Evolutionary conservation across 2,888 invertebrate species (phyloP), one percentile per base, ranked within the genome.

Genomic region (Campoletis raptor): DNA sequence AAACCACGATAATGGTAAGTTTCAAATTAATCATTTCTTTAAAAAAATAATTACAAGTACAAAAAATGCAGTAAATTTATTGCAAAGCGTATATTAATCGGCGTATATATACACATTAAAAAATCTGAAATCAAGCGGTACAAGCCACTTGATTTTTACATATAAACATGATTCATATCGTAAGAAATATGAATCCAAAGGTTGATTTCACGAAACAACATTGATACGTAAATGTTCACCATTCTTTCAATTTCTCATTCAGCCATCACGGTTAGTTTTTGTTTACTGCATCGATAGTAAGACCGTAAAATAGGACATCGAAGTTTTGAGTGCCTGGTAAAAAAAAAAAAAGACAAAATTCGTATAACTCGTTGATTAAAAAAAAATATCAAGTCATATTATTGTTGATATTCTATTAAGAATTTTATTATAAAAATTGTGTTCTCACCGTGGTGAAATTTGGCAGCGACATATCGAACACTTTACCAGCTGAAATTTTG

Each of bases 231-330:
- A 24, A 57, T 40, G 40, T 64, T 64, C 42, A 3, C 9, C 9
- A 2, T 57, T 24, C 0, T 21, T 64, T 45, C 30, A 9, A 30
- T n/a, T 42, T 48, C 30, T 36, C 30, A 12, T 10, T 10, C 61
- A 7, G n/a, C 37, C 30, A 3, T 36, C 24, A 15, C 40, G 18
- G 5, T 10, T 10, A 70, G n/a, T 21, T n/a, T 66, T 69, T 18
- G 36, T 36, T 81, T 45, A 85, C 18, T 81, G 81, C 45, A 81
- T 45, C 76, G 85, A 81, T 15, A 64, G 36, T 24, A 85, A 24
- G 18, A 85, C 74, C 21, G 84, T 85, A 18, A 85, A 85, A 30
- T 85, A 85, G 10, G 84, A 84, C 80, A 84, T 80, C 42, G 84
- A 76, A 42, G 84, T 85, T 74, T 81, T 85, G 8, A 85, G 40